Percentiles rank a stretch among this genome's conserved stretches.
phyloP scores from a whole-genome alignment of 2,113 vertebrate genomes.

The Cranoglanis bouderius region DNA sequence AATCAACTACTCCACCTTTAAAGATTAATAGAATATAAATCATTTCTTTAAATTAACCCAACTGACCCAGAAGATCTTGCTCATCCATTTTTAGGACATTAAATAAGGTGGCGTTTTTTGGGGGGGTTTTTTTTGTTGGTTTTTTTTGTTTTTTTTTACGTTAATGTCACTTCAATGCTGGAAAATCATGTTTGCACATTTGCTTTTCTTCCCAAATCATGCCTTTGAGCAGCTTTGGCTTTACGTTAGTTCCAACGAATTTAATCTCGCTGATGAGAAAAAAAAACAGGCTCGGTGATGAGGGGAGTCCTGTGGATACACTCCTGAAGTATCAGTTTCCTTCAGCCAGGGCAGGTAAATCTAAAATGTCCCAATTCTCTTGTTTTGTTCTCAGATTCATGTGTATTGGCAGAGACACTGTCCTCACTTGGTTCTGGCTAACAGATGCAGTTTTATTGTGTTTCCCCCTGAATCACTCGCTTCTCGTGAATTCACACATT shows the following conservation, averaged over 20 bases:
- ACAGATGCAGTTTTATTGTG: background rate
- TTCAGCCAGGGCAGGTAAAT: background rate
- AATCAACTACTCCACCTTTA: too few relatives aligned
- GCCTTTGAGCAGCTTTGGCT: background rate
- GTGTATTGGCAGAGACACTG: background rate
- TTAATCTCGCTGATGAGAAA: background rate
- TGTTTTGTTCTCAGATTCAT: constrained; percentile 2
- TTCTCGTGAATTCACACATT: background rate
- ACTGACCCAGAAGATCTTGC: background rate
- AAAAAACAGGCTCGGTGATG: background rate
- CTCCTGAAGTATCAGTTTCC: constrained; percentile 4
- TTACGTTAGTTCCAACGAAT: background rate
- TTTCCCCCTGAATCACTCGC: background rate
- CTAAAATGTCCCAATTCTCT: background rate
- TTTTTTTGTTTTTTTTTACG: background rate
- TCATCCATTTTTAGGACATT: background rate
- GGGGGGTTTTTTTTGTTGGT: background rate
- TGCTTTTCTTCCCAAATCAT: background rate
- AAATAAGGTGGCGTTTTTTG: background rate
- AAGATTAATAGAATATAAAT: background rate
- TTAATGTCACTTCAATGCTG: background rate
- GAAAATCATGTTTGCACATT: background rate
- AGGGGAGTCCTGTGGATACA: background rate
- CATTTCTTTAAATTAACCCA: background rate
- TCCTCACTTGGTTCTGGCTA: background rate